Percentiles rank a stretch among this genome's conserved stretches.
Conservation (phyloP, 2,113 vertebrate species). For the Acrocephalus kingi region DNA sequence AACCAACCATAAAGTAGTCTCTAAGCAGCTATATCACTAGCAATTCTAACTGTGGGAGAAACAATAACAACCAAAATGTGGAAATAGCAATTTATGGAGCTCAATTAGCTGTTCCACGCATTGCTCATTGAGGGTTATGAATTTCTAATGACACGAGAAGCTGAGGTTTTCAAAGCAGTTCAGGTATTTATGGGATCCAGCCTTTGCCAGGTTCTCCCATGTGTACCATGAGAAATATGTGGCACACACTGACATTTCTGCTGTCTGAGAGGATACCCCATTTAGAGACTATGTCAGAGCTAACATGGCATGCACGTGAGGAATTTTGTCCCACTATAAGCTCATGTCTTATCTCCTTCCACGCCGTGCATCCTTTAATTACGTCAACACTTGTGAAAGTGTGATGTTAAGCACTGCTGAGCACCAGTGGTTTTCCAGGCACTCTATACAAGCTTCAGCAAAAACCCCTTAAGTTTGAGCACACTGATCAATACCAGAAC, state of each 20-base stretch:
- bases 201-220: neutral
- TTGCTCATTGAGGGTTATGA: neutral
- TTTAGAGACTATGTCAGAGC: neutral
- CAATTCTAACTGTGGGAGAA: neutral
- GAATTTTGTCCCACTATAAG: neutral
- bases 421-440: slow-evolving; percentile 15
- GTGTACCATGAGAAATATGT: neutral
- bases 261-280: neutral
- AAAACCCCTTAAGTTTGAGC: slow-evolving; percentile 8
- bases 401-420: slow-evolving; percentile 7
- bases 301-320: accelerated
- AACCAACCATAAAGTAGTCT: neutral
- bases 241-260: neutral
- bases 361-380: neutral
- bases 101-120: neutral
- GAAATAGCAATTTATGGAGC: neutral
- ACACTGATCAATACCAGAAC: neutral
- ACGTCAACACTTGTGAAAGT: neutral
- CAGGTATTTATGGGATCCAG: neutral
- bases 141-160: neutral
- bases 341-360: neutral
- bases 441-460: neutral
- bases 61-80: neutral
- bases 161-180: neutral
- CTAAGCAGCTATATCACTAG: neutral